Conservation (phyloP, 2,113 vertebrate species). For the Campylomormyrus numenius region DNA sequence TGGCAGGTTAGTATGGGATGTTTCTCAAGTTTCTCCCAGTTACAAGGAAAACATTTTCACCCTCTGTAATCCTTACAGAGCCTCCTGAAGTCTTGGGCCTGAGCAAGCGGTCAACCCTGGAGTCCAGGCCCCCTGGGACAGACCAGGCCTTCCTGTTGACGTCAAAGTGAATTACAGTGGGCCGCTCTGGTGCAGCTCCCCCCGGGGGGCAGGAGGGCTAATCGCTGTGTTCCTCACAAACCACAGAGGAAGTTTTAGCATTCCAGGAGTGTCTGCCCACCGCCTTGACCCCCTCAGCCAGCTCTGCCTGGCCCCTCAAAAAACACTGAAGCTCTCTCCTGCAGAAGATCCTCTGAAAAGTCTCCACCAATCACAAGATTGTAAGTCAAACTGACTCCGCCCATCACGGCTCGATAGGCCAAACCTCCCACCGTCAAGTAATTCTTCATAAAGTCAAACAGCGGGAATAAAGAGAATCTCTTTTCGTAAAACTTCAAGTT, state of each 20-base stretch:
- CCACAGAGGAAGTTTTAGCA: conserved; percentile 66
- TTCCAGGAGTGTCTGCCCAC: conserved; percentile 48
- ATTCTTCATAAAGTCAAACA: conserved; percentile 26
- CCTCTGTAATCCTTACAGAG: conserved; percentile 55
- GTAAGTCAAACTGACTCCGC: background rate
- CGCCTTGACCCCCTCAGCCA: conserved; percentile 31
- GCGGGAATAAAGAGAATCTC: conserved; percentile 17
- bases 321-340: conserved; percentile 13
- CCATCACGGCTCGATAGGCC: background rate
- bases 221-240: conserved; percentile 53
- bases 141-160: conserved; percentile 62
- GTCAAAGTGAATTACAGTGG: conserved; percentile 60
- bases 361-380: background rate
- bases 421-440: conserved; percentile 11
- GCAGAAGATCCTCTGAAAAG: background rate
- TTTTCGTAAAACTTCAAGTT: conserved; percentile 25
- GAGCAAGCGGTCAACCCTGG: conserved; percentile 28
- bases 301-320: conserved; percentile 24
- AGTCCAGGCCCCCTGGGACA: conserved; percentile 50
- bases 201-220: conserved; percentile 63
- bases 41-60: conserved; percentile 69
- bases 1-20: conserved; percentile 43
- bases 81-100: conserved; percentile 22
- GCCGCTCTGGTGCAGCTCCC: conserved; percentile 48
- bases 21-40: conserved; percentile 59